Evolutionary conservation across 2,888 invertebrate species (phyloP).

Genomic region (Taenaris catops): DNA sequence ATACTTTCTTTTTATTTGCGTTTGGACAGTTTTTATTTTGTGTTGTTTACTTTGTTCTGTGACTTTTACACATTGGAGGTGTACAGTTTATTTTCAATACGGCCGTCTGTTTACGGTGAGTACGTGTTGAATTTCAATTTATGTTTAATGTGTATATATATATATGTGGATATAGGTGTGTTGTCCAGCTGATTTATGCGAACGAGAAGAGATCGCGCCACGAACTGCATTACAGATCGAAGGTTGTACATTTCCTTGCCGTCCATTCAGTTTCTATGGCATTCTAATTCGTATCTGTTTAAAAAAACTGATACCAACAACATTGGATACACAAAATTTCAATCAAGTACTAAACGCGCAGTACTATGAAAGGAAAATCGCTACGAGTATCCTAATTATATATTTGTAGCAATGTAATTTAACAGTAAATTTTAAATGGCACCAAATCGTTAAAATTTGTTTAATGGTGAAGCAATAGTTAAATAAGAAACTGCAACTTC

Average conservation of each 20-base stretch:
- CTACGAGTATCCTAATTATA: slow-evolving; percentile 1
- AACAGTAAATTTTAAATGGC: neutral
- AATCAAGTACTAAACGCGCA: neutral
- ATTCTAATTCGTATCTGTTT: slow-evolving; percentile 13
- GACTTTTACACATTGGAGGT: slow-evolving; percentile 65
- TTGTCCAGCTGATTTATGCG: slow-evolving; percentile 63
- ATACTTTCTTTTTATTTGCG: slow-evolving; percentile 45
- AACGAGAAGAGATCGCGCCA: slow-evolving; percentile 50
- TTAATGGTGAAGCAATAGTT: neutral
- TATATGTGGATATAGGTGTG: slow-evolving; percentile 42
- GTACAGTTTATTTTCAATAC: slow-evolving; percentile 63
- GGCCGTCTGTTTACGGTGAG: slow-evolving; percentile 69
- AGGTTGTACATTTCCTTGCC: slow-evolving; percentile 51
- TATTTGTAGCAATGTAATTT: neutral
- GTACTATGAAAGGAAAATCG: neutral
- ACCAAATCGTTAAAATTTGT: neutral
- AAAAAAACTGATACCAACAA: neutral
- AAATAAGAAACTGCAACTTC: slow-evolving; percentile 2
- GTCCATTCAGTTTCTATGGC: slow-evolving; percentile 48
- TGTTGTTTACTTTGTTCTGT: slow-evolving; percentile 70
- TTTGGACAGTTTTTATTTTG: slow-evolving; percentile 59
- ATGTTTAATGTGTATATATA: too few species aligned
- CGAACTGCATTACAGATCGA: slow-evolving; percentile 57
- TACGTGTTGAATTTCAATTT: slow-evolving; percentile 62
- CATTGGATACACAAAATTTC: neutral